Conservation (phyloP, 2,888 invertebrate species). For the Pinctada fucata region DNA sequence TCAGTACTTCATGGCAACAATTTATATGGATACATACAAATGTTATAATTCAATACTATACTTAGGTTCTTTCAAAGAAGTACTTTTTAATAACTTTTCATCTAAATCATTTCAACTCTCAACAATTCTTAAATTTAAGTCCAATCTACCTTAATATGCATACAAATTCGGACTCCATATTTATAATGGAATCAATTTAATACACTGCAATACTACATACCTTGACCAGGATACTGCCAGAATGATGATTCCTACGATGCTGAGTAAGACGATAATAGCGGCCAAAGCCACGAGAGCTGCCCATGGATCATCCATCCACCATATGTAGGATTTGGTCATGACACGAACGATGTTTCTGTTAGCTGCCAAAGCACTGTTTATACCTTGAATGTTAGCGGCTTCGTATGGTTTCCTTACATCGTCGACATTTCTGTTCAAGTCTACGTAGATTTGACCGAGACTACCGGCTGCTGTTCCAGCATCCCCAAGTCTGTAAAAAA, state of each 20-base stretch:
- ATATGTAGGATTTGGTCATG: slow-evolving; percentile 60
- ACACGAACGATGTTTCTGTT: slow-evolving; percentile 33
- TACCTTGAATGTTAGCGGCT: slow-evolving; percentile 42
- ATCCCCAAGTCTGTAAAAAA: slow-evolving; percentile 13
- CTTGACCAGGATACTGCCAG: slow-evolving; percentile 95
- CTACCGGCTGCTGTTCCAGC: slow-evolving; percentile 19
- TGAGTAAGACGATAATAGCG: slow-evolving; percentile 89
- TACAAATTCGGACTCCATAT: too few species aligned
- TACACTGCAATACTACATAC: slow-evolving; percentile 77
- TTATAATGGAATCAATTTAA: too few species aligned
- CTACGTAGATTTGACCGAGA: slow-evolving; percentile 14
- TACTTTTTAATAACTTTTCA: too few species aligned
- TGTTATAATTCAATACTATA: too few species aligned
- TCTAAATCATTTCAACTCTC: too few species aligned
- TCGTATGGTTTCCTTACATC: slow-evolving; percentile 48
- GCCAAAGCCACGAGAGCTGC: slow-evolving; percentile 92
- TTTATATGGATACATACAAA: too few species aligned
- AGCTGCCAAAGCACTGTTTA: slow-evolving; percentile 38
- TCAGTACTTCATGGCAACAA: too few species aligned
- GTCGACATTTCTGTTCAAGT: slow-evolving; percentile 36
- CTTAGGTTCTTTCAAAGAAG: too few species aligned
- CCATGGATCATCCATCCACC: slow-evolving; percentile 83
- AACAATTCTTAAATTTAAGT: too few species aligned
- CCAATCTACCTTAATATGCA: too few species aligned
- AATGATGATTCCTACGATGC: slow-evolving; percentile 91